Percentiles rank a stretch among this genome's conserved stretches.
Evolutionary conservation across 2,888 invertebrate genomes (phyloP).

Genomic region (Galeopsomyia nigrocyanea): DNA sequence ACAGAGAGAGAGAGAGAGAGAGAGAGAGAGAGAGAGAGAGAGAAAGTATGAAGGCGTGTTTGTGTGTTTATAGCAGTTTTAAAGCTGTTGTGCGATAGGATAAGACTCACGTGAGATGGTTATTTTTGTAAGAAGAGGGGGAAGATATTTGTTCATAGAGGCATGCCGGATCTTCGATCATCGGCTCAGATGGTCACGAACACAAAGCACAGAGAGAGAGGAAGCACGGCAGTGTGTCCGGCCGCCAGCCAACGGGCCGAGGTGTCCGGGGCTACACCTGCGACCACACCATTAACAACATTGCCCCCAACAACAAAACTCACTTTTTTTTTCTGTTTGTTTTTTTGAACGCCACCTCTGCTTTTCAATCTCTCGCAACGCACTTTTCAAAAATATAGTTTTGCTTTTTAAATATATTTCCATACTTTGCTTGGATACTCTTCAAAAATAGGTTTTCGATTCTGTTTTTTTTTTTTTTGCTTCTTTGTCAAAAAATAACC

Average conservation of each 20-base stretch:
- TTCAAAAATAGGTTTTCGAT: neutral
- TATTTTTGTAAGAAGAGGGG: conserved; percentile 51
- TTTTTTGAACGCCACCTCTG: neutral
- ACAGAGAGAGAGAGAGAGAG: neutral
- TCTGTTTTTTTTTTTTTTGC: neutral
- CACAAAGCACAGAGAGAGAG: conserved; percentile 70
- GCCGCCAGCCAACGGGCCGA: conserved; percentile 64
- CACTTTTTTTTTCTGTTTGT: conserved; percentile 45
- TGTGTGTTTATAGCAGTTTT: conserved; percentile 7
- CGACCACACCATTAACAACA: conserved; percentile 60
- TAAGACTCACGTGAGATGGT: conserved; percentile 50
- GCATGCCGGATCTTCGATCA: conserved; percentile 67
- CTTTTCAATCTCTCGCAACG: neutral
- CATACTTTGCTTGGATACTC: conserved; percentile 52
- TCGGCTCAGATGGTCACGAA: conserved; percentile 69
- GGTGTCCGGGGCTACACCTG: conserved; percentile 68
- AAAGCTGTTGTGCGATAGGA: conserved; percentile 46
- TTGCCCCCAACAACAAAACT: conserved; percentile 56
- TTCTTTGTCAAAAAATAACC: neutral
- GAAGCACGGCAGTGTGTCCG: conserved; percentile 69
- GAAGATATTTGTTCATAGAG: conserved; percentile 49
- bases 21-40: neutral
- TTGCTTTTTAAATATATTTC: neutral
- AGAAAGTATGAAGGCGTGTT: conserved; percentile 3
- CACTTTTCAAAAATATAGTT: neutral